Evolutionary conservation across 1,140 invertebrate genomes (phyloP), one percentile per base, ranked within the genome.

Genomic region (Coboldia fuscipes): DNA sequence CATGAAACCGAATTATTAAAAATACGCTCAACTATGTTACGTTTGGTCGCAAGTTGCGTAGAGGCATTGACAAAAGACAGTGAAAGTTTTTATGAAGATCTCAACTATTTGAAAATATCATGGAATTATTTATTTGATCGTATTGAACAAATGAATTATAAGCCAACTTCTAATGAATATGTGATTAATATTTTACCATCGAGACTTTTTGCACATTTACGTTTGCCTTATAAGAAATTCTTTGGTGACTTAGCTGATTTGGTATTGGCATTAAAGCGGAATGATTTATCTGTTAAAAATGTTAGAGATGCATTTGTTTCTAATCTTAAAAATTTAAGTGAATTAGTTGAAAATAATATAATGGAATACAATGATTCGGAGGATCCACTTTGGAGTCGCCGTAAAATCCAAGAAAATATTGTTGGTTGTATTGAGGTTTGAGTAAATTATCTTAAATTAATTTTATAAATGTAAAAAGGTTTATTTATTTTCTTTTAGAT

Each of bases 121-220:
- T 54, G 52, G 53, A 41, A 38, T 16, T 50, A 48, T 9, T 35
- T 52, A 13, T 49, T 44, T 42, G 42, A 50, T 22, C 46, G 49
- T 10, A 27, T 54, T 32, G 42, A 49, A 4, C 30, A 42, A n/a
- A 45, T 44, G 41, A 47, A 48, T 32, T 51, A 53, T 26, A 44
- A 48, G 31, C 43, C 45, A 28, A 35, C 54, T n/a, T 44, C 51
- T 14, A 51, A 54, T 44, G 39, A 42, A 30, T 55, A 51, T 50
- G 45, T 55, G 50, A 51, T 54, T 44, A 53, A 54, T 41, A 42
- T 55, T 27, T 41, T 55, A 32, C 53, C 53, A 30, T 54, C 53
- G 2, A 43, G 53, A 23, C 36, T 56, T 18, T 43, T 46, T 40
- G 31, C 46, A 22, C 37, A 52, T 10, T 37, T 56, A 7, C 39